Conservation (phyloP, 2,888 invertebrate species). For the Eudemis profundana region DNA sequence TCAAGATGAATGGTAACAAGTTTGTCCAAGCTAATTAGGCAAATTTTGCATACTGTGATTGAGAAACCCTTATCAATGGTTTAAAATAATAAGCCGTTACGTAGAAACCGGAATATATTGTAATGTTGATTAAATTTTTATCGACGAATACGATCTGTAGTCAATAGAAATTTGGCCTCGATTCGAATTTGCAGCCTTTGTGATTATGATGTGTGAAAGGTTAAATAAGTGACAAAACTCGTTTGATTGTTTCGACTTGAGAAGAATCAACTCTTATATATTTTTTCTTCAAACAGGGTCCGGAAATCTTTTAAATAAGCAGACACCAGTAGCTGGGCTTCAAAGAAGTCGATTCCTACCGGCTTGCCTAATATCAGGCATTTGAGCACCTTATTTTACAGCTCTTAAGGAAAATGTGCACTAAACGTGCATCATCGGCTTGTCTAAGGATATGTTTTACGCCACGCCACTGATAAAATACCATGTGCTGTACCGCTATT, state of each 20-base stretch:
- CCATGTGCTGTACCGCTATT: too few relatives aligned
- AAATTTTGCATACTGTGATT: constrained; percentile 37
- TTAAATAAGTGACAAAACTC: constrained; percentile 25
- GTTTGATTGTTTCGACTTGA: constrained; percentile 6
- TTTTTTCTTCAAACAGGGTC: not conserved
- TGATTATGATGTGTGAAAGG: constrained; percentile 27
- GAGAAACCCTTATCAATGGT: constrained; percentile 31
- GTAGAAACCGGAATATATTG: constrained; percentile 33
- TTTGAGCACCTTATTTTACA: too few relatives aligned
- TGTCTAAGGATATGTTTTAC: too few relatives aligned
- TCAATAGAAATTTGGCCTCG: constrained; percentile 33
- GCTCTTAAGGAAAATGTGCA: too few relatives aligned
- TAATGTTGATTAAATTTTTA: constrained; percentile 29
- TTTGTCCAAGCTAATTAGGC: constrained; percentile 46
- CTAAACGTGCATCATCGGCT: too few relatives aligned
- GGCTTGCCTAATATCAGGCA: too few relatives aligned
- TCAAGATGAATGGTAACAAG: constrained; percentile 50
- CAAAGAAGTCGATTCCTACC: too few relatives aligned
- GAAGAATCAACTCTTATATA: not conserved
- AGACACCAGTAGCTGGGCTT: not conserved
- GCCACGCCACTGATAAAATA: too few relatives aligned
- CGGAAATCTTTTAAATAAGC: not conserved
- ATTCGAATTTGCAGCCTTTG: constrained; percentile 20
- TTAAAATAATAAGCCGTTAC: constrained; percentile 35
- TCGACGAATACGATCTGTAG: constrained; percentile 17